These are phyloP conservation scores for Ericerus pela DNA, from an alignment of 1,140 invertebrate species.

Conservation along the genomic window DNA sequence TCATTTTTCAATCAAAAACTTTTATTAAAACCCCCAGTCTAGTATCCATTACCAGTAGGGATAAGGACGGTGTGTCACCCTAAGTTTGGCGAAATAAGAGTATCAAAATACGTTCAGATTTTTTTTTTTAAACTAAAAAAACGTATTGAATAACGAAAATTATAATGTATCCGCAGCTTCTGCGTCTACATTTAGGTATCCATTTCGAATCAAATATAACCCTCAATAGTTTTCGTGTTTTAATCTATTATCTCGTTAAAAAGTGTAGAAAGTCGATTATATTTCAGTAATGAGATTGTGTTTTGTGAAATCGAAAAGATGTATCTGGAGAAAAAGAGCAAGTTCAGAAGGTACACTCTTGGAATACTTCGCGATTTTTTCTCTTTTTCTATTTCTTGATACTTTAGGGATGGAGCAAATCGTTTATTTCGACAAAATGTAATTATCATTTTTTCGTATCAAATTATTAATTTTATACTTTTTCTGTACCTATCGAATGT, in stretches of 20 bases:
- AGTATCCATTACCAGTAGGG: constrained; percentile 4
- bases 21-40: constrained; percentile 7
- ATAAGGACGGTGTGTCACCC: constrained; percentile 2
- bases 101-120: neutral
- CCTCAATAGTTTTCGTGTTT: neutral
- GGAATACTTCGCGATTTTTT: too few relatives aligned
- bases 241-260: neutral
- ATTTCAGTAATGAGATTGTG: too few relatives aligned
- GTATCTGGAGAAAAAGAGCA: too few relatives aligned
- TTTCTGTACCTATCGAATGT: too few relatives aligned
- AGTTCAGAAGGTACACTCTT: too few relatives aligned
- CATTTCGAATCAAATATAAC: neutral
- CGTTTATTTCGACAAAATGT: too few relatives aligned
- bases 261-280: too few relatives aligned
- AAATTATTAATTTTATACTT: too few relatives aligned
- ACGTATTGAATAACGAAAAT: constrained; percentile 1
- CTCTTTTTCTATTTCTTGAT: too few relatives aligned
- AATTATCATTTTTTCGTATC: too few relatives aligned
- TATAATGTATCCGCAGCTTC: neutral
- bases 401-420: too few relatives aligned
- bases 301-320: too few relatives aligned
- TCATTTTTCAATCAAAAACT: constrained; percentile 11
- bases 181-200: neutral
- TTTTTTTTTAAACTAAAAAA: neutral
- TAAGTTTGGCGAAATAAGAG: constrained; percentile 3